Conservation (phyloP, 2,888 invertebrate genomes). For the Epirrhoe tristata region DNA sequence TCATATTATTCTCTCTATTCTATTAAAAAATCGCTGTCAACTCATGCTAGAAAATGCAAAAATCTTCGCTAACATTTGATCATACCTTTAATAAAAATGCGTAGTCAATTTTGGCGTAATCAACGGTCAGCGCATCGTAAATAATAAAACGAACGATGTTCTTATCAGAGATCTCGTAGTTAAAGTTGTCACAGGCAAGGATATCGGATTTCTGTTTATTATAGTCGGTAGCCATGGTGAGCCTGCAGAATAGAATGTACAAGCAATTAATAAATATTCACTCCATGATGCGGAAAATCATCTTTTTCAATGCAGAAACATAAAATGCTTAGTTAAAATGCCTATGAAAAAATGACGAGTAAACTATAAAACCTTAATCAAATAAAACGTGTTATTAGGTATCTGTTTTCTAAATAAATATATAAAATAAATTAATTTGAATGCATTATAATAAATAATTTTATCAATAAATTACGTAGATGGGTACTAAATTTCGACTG, state of each 20-base stretch:
- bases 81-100: slow-evolving; percentile 34
- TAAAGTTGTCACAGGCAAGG: slow-evolving; percentile 67
- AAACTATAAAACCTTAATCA: too few relatives aligned
- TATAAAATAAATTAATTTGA: too few relatives aligned
- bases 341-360: too few relatives aligned
- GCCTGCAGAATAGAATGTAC: slow-evolving; percentile 47
- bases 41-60: slow-evolving; percentile 8
- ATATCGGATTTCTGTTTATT: slow-evolving; percentile 83
- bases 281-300: neutral
- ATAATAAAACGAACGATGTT: slow-evolving; percentile 72
- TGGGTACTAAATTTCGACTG: too few relatives aligned
- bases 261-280: neutral
- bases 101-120: slow-evolving; percentile 68
- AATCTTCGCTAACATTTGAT: slow-evolving; percentile 5
- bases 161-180: slow-evolving; percentile 75
- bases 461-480: too few relatives aligned
- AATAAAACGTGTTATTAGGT: too few relatives aligned
- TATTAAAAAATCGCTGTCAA: neutral
- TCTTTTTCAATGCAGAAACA: neutral
- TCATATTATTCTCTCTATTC: too few relatives aligned
- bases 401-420: too few relatives aligned
- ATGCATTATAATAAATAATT: too few relatives aligned
- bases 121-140: slow-evolving; percentile 63
- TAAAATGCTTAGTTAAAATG: neutral
- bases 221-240: slow-evolving; percentile 67